Evolutionary conservation across 2,113 vertebrate genomes (phyloP).

Genomic region (Panurus biarmicus): DNA sequence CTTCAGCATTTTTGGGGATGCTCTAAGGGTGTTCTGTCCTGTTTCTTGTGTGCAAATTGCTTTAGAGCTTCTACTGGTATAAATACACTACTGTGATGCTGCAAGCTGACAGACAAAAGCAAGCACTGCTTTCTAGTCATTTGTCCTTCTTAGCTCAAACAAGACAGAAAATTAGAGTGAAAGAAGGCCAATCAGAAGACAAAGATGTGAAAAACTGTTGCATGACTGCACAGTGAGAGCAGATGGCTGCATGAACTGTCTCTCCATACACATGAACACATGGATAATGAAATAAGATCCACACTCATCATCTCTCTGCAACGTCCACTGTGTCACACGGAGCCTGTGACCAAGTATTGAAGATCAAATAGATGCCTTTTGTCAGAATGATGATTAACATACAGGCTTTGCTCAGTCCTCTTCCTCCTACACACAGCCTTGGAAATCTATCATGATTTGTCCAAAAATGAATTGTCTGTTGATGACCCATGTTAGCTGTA

Average conservation of each 20-base stretch:
- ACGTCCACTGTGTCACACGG: constrained; percentile 25
- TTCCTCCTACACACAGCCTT: constrained; percentile 14
- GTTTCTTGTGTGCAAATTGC: background rate
- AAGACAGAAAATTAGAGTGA: constrained; percentile 43
- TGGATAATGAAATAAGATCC: constrained; percentile 34
- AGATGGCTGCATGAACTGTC: constrained; percentile 41
- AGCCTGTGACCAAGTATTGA: background rate
- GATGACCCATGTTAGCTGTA: constrained; percentile 21
- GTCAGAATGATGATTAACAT: constrained; percentile 39
- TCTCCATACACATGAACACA: background rate
- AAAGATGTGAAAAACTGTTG: constrained; percentile 49
- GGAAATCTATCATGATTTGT: constrained; percentile 4
- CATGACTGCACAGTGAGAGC: constrained; percentile 31
- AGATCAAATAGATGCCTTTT: constrained; percentile 15
- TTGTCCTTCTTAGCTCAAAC: constrained; percentile 35
- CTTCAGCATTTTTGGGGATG: background rate
- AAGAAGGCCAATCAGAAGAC: constrained; percentile 16
- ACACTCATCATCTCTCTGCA: constrained; percentile 22
- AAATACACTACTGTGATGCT: background rate
- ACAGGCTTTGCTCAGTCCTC: background rate
- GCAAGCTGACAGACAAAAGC: background rate
- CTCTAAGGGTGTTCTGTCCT: background rate
- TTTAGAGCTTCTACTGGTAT: background rate
- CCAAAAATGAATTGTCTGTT: constrained; percentile 32
- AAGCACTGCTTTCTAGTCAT: background rate